Base-by-base conservation (phyloP, 2,797 vertebrate species). In the Notolepis coatsorum region DNA sequence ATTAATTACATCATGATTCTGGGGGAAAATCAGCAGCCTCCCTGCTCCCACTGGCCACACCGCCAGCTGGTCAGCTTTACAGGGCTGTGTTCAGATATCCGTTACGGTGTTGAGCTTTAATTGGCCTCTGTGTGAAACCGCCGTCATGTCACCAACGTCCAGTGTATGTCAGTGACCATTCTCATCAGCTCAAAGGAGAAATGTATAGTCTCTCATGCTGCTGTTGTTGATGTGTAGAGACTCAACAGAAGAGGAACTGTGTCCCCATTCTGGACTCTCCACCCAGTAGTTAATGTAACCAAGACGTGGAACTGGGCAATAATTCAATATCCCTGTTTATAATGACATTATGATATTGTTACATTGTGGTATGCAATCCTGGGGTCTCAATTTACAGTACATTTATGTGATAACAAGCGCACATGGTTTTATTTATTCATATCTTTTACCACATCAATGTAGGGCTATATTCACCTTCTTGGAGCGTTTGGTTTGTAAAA, bases 1-100 rank as follows among this genome's bases (percentile, higher is more conserved):
- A 33, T 45, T 23, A 24, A 55, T 28, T 24, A 27, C 30, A 41
- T n/a, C 37, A 18, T 1, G 9, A 45, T 33, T 52, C 35, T 38
- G 66, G 71, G 66, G 71, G 59, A 58, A 74, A 65, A 72, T 49
- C 23, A 6, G 3, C 54, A 57, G 54, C 38, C 54, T 30, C 9
- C n/a, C 31, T 9, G 21, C 21, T 8, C 15, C 2, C 21, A 38
- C 56, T 15, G 62, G 63, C 70, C 76, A 71, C 18, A 43, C 39
- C 13, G 37, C 41, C 78, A 82, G 79, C 67, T 84, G 76, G 59
- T 78, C 57, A 62, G 38, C 49, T 52, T 17, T 61, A 41, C 45
- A 31, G 42, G 12, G 24, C 17, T 59, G 43, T 47, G 55, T 53
- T 72, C 48, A 71, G 20, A 55, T 50, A 31, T 8, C 41, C 42